phyloP scores from a whole-genome alignment of 2,797 vertebrate species.

The Megalops cyprinoides region DNA sequence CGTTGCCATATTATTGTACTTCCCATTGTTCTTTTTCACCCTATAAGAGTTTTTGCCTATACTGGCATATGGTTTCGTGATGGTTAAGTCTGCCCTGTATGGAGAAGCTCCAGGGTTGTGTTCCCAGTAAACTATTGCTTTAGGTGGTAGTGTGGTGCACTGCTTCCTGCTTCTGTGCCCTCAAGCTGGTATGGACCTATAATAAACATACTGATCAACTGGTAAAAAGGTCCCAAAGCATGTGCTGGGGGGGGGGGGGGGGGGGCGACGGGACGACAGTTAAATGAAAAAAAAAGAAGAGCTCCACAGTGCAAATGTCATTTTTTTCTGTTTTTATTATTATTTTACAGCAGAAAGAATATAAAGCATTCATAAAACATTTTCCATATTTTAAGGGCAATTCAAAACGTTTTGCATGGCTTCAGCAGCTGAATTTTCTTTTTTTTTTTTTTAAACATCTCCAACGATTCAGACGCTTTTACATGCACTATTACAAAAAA shows the following conservation, averaged over 20 bases:
- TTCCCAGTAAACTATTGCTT: neutral
- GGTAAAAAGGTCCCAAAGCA: neutral
- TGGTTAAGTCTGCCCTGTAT: too few species aligned
- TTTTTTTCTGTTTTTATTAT: constrained; percentile 90
- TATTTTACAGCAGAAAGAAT: constrained; percentile 99
- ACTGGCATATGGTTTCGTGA: too few species aligned
- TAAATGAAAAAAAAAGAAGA: neutral
- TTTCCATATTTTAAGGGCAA: constrained; percentile 99
- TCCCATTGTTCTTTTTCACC: too few species aligned
- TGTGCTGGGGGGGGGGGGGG: neutral
- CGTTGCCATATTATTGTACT: too few species aligned
- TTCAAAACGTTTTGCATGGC: constrained; percentile 99
- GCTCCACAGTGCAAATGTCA: constrained; percentile 30
- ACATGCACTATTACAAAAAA: constrained; percentile 99
- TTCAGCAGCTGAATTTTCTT: constrained; percentile 99
- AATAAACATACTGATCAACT: neutral
- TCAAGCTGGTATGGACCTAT: neutral
- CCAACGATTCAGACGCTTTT: constrained; percentile 99
- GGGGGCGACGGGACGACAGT: too few species aligned
- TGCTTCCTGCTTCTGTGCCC: neutral
- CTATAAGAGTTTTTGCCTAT: too few species aligned
- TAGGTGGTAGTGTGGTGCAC: neutral
- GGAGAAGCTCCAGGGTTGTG: too few species aligned
- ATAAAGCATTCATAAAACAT: constrained; percentile 99
- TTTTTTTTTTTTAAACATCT: constrained; percentile 88